Evolutionary conservation across 2,888 invertebrate species (phyloP), one percentile per base, ranked within the genome.

Genomic region (Molorchus minor): DNA sequence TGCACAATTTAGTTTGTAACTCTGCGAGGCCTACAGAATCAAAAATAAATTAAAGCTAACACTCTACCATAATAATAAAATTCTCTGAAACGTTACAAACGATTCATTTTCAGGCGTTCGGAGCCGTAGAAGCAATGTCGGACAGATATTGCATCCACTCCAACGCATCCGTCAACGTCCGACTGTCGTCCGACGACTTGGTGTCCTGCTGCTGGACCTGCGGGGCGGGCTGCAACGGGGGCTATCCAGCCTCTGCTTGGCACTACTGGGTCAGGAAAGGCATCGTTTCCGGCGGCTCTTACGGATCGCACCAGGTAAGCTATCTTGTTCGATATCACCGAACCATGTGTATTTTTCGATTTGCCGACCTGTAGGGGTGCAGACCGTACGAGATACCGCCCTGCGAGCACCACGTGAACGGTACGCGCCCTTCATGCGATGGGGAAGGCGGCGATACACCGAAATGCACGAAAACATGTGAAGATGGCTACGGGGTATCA

Each of bases 371-470:
- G 25, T 71, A 85, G 84, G 96, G 96, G 7, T 97, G 97, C 81
- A 86, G 87, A 67, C 95, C 96, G 0, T 96, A 96, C 77, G 87
- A 87, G 74, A 90, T 96, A 65, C 82, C 86, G 4, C 91, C 94
- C 0, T 96, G 96, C 78, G 95, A 96, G 77, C 96, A 96, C 79
- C 96, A 96, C 79, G 88, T 90, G 0, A 90, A 90, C 53, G 95
- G 95, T 0, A 85, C 87, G 45, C 84, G 92, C 47, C 85, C 88
- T 69, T 83, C 90, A 0, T 94, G 93, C 79, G 83, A 82, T 55
- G 88, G 86, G 1, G 87, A 86, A 65, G 83, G 81, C 20, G 84
- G 84, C 0, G 85, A 85, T 30, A 96, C 96, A 0, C 97, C 97
- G 0, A 86, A 86, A 78, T 98, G 97, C 76, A 70, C 80, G 30